Evolutionary conservation across 2,113 vertebrate species (phyloP).

Genomic region (Myotis brandtii): DNA sequence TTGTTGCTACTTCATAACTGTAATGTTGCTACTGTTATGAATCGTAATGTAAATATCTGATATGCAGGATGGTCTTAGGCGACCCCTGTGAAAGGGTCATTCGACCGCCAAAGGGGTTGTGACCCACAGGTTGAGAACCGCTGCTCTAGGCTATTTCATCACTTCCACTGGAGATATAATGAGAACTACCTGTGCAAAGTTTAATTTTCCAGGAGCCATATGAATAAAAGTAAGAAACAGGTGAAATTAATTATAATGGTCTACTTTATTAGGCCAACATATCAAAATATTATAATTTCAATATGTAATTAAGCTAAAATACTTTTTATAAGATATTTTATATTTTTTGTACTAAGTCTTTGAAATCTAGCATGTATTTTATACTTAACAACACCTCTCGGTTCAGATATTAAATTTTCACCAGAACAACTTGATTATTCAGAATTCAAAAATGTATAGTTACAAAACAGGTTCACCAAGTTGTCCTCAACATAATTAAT

Average conservation of each 20-base stretch:
- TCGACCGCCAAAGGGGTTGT: no score
- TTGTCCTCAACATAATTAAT: constrained; percentile 24
- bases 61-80: no score
- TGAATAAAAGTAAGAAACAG: constrained; percentile 14
- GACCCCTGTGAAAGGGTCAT: no score
- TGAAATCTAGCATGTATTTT: neutral
- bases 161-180: neutral
- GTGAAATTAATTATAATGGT: neutral
- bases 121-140: no score
- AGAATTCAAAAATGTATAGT: neutral
- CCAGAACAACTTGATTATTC: neutral
- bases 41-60: no score
- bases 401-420: neutral
- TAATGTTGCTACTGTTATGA: no score
- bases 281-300: neutral
- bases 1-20: no score
- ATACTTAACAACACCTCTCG: neutral
- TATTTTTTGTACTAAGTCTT: neutral
- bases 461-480: neutral
- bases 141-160: neutral
- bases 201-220: neutral
- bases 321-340: neutral
- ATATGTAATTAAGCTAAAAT: constrained; percentile 2
- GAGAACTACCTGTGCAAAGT: neutral
- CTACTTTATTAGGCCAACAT: neutral